These are phyloP conservation scores for Psittacus erithacus DNA, from an alignment of 2,113 vertebrate genomes.

Conservation along the genomic window DNA sequence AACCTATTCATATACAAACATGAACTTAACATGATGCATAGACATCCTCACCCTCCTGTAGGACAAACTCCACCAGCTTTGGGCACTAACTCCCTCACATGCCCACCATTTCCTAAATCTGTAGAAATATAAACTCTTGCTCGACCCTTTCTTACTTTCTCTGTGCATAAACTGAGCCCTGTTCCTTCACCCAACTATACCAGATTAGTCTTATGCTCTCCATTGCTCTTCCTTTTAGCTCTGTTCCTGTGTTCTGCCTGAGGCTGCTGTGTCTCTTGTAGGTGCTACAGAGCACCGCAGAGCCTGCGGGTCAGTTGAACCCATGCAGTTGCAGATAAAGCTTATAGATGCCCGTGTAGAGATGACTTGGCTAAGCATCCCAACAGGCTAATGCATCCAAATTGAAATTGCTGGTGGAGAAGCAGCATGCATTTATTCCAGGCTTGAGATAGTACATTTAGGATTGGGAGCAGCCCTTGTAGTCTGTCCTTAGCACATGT, in stretches of 20 bases:
- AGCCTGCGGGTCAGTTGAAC: not conserved
- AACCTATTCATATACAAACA: not conserved
- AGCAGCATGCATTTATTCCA: not conserved
- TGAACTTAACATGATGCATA: not conserved
- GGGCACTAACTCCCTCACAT: not conserved
- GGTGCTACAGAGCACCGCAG: not conserved
- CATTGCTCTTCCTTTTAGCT: not conserved
- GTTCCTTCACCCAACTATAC: accelerated
- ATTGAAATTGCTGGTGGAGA: not conserved
- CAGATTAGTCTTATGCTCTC: not conserved
- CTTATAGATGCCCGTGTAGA: not conserved
- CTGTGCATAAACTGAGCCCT: accelerated
- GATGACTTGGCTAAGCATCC: not conserved
- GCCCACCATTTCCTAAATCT: not conserved
- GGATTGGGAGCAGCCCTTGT: not conserved
- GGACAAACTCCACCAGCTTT: not conserved
- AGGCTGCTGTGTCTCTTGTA: not conserved
- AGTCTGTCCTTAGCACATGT: not conserved
- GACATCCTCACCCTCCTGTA: not conserved
- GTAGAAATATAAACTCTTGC: not conserved
- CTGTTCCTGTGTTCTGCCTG: not conserved
- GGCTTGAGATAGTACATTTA: accelerated
- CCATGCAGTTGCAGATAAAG: not conserved
- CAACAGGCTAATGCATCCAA: not conserved
- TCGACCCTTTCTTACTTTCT: not conserved